These are phyloP conservation scores for Synodontis membranacea DNA, from an alignment of 2,113 vertebrate species.

Conservation along the genomic window DNA sequence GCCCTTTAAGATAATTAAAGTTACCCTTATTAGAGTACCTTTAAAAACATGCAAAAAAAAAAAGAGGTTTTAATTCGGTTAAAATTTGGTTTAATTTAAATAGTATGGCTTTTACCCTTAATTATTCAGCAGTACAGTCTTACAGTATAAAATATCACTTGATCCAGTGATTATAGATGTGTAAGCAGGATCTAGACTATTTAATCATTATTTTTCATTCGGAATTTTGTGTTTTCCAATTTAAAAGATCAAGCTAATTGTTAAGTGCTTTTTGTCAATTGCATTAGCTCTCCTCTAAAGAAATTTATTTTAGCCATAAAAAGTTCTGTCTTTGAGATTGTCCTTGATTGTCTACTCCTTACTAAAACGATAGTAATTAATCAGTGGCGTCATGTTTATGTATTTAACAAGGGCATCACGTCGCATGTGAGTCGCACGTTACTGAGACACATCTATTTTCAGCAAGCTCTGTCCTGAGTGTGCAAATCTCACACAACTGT, in stretches of 20 bases:
- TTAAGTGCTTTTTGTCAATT: not conserved
- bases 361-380: not conserved
- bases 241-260: not conserved
- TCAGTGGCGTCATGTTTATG: not conserved
- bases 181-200: not conserved
- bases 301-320: not conserved
- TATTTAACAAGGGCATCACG: not conserved
- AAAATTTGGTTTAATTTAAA: too few relatives aligned
- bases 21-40: not conserved
- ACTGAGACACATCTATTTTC: not conserved
- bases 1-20: not conserved
- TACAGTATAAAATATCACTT: not conserved
- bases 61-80: not conserved
- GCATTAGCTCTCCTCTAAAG: not conserved
- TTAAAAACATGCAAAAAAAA: not conserved
- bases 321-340: not conserved
- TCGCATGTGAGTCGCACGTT: not conserved
- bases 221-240: not conserved
- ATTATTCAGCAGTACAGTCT: not conserved
- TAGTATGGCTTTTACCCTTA: not conserved
- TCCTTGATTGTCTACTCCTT: not conserved
- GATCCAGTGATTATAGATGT: not conserved
- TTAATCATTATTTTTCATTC: not conserved
- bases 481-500: not conserved
- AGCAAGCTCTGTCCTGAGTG: not conserved